Evolutionary conservation across 2,113 vertebrate genomes (phyloP), one percentile per base, ranked within the genome.

Genomic region (Perca fluviatilis): DNA sequence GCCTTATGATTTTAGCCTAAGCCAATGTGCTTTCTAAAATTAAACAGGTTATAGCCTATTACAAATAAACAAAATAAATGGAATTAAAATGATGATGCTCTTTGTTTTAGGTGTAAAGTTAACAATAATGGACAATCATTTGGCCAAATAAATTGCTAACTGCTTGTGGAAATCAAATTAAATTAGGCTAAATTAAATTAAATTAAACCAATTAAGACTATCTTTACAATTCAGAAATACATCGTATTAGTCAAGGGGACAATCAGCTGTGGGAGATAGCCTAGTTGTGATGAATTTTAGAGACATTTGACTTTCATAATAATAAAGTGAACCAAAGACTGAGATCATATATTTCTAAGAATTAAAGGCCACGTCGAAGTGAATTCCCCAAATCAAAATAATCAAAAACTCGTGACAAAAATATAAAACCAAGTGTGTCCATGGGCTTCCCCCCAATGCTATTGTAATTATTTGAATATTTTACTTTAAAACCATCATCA

Each of bases 401-500:
- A 2, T 11, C 10, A 74, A 36, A 19, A 12, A 4, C 23, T 25
- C 16, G 19, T 30, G n/a, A 46, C 0, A 21, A 50, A 69, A 2
- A 9, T 27, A 43, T 56, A 11, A 25, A 43, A 43, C 10, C 40
- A 43, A 43, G 40, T 43, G 40, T 43, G 10, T 11, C 40, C 40
- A 43, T 43, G 40, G 40, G 40, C 40, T 43, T 43, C 10, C 40
- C 40, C 14, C 6, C 3, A 36, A 6, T 18, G 36, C 6, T 58
- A 0, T 61, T 75, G 13, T 51, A 33, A 25, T 47, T 2, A 47
- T 67, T 51, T 51, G 3, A 13, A 67, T 43, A 10, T 11, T 11
- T 43, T 43, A 46, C 6, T 60, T 74, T 60, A 50, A 84, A 77
- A 54, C 43, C 25, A 49, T n/a, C 15, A 19, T 11, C 40, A 11